Evolutionary conservation across 2,113 vertebrate genomes (phyloP).

Genomic region (Candoia aspera): DNA sequence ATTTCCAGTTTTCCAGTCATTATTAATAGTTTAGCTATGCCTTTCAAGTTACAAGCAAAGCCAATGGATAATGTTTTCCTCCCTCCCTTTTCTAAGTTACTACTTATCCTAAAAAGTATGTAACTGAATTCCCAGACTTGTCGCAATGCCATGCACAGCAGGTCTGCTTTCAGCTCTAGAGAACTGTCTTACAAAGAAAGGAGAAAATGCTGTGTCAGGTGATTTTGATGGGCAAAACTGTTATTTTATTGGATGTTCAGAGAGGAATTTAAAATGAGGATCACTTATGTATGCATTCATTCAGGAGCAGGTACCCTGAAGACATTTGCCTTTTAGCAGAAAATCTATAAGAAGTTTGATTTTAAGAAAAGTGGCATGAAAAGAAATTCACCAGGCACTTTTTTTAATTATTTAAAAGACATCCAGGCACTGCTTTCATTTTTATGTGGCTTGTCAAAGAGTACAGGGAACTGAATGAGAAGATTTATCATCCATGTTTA

Average conservation of each 20-base stretch:
- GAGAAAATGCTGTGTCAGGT: no score
- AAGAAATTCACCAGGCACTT: conserved; percentile 4
- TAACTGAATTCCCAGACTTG: neutral
- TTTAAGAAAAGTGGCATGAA: neutral
- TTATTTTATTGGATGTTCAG: conserved; percentile 23
- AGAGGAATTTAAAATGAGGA: neutral
- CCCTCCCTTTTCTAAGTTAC: neutral
- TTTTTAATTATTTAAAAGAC: neutral
- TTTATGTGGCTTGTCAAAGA: neutral
- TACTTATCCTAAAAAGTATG: neutral
- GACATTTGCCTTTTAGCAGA: conserved; percentile 7
- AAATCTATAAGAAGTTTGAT: conserved; percentile 23
- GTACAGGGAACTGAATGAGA: neutral
- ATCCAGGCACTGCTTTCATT: neutral
- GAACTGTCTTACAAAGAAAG: neutral
- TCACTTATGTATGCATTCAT: conserved; percentile 22
- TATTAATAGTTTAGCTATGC: conserved; percentile 12
- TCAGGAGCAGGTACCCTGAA: neutral
- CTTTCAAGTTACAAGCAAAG: conserved; percentile 11
- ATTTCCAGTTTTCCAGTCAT: neutral
- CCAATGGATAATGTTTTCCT: neutral
- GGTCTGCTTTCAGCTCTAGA: conserved; percentile 4
- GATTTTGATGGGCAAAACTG: neutral
- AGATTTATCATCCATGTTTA: neutral
- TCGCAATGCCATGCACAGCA: neutral